Evolutionary conservation across 2,888 invertebrate species (phyloP), one percentile per base, ranked within the genome.

Genomic region (Ctenicera cuprea): DNA sequence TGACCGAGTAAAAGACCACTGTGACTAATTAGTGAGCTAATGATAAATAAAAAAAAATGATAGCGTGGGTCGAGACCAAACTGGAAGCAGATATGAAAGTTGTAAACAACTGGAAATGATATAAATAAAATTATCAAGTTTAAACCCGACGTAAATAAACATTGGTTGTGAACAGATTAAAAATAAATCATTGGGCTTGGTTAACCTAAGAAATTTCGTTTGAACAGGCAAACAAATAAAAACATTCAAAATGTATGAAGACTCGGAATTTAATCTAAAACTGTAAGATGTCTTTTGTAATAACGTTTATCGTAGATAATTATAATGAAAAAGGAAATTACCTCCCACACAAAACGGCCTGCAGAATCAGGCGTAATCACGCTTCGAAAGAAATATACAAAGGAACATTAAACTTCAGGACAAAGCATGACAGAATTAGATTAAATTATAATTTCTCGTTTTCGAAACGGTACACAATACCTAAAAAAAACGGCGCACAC

Each of bases 321-420:
- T 63, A 63, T 61, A 63, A 63, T 43, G 45, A 5, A 26, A 26
- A 26, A 63, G 63, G 63, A 63, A 63, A 63, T 63, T 63, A 18
- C 63, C 63, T 63, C 48, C 63, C 52, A 65, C 65, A 50, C 16
- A 38, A 50, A 43, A 14, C 11, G 65, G 33, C 54, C n/a, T n/a
- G n/a, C 54, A 41, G 52, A 50, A 65, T 65, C 65, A 33, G 26
- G 45, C 50, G 45, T 52, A 65, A 65, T 37, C 65, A 65, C 65
- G 65, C 65, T 65, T 50, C 52, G 52, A 65, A 52, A 65, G 65
- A 65, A 65, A 38, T 65, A 52, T 41, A 65, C 65, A 65, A 65
- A 65, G 65, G 65, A 65, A 52, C 65, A 65, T 65, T 65, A 65
- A 65, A 37, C 48, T 38, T 14, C 52, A 65, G 37, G 52, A 52